Evolutionary conservation across 2,888 invertebrate genomes (phyloP), one percentile per base, ranked within the genome.

Genomic region (Eupsilia transversa): DNA sequence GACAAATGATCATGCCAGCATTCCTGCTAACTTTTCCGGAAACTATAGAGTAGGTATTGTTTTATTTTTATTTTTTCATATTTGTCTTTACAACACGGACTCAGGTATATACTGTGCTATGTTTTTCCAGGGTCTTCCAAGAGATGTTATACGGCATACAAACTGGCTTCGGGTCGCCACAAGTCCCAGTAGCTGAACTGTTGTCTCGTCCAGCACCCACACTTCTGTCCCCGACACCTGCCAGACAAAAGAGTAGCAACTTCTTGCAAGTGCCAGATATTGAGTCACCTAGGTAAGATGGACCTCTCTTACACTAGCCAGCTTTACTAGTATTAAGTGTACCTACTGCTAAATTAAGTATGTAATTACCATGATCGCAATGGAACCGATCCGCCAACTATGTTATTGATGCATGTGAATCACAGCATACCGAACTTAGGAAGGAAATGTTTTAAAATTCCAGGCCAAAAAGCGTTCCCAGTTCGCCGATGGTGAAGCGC

Each of bases 61-160:
- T 23, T 56, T 17, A 20, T 54, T 12, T 27, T 23, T 27, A 5
- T 4, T 2, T 33, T n/a, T 56, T 20, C 12, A 14, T 68, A 30
- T 35, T 20, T 68, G 5, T 5, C 17, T 72, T 56, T 35, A 35
- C 3, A 7, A 2, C 1, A 33, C 2, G 5, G 2, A 27, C n/a
- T 41, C n/a, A n/a, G n/a, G n/a, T 12, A 33, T 7, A 38, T 14
- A 41, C 14, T 49, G 14, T 14, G 2, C 5, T n/a, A 35, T 41
- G 9, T 49, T 49, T 27, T 90, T 92, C 0, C 93, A 97, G 98
- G 87, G 98, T 98, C n/a, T 98, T 98, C 93, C 98, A 99, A 97
- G 99, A 99, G 96, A 99, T 99, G 99, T 95, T 99, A 67, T 99
- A 99, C 93, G 99, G 99, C 74, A 99, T 99, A 89, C 98, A 99